Evolutionary conservation across 2,113 vertebrate species (phyloP), one percentile per base, ranked within the genome.

Genomic region (Heteronetta atricapilla): DNA sequence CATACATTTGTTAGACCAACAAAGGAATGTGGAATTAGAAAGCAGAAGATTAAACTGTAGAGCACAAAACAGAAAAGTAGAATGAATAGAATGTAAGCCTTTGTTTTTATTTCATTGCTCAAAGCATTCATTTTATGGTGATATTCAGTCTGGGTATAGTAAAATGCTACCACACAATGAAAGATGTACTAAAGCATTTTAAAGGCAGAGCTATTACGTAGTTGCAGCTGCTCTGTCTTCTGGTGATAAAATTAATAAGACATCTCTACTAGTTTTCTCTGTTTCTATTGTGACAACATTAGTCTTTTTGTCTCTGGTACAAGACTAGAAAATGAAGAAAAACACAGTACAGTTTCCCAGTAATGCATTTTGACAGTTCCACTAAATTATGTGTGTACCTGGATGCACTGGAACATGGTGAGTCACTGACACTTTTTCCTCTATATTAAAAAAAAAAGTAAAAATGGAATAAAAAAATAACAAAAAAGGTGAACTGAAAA

Each of bases 201-300:
- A 94, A 91, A 92, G 12, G 33, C 66, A 93, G 40, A 63, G 22
- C 34, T 95, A 13, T 85, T 94, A 81, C 11, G 0, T 20, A 93
- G 48, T 70, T 7, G 6, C 55, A 95, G 66, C 70, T 69, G 53
- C 53, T 86, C 58, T 94, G 25, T 50, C 48, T 92, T 92, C 59
- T 82, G 68, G n/a, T 94, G 70, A 92, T 82, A 84, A 44, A 59
- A 89, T 86, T 91, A 95, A 91, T 69, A 77, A 89, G 96, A 78
- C 22, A 67, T 21, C 56, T 84, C 8, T 59, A 13, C 68, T 21
- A 52, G 3, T 34, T 90, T 93, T 67, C 44, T 82, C 20, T 93
- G 8, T 89, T 79, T 88, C 86, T 85, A 6, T 79, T 96, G 56
- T 92, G 80, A 83, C 76, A 89, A 56, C 25, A 50, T 63, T 56